Evolutionary conservation across 2,113 vertebrate genomes (phyloP).

Genomic region (Zingel zingel): DNA sequence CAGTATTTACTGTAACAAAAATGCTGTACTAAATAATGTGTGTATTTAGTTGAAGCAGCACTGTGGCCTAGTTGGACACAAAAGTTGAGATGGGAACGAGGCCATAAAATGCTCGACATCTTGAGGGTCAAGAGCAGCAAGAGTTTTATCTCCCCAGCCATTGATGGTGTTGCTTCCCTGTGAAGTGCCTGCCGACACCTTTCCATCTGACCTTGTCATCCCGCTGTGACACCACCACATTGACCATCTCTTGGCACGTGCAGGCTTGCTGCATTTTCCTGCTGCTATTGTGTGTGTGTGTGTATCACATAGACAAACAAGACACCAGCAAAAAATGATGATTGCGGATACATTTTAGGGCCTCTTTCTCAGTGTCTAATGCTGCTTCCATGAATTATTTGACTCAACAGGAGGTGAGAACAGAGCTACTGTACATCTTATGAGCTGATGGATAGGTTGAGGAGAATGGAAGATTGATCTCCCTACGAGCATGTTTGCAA

Average conservation of each 20-base stretch:
- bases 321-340: background rate
- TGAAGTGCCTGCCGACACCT: conserved; percentile 54
- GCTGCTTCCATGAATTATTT: conserved; percentile 38
- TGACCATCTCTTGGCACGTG: conserved; percentile 34
- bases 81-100: conserved; percentile 30
- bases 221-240: conserved; percentile 53
- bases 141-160: conserved; percentile 65
- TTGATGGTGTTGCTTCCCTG: conserved; percentile 61
- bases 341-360: background rate
- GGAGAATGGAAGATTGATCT: conserved; percentile 15
- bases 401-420: background rate
- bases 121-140: conserved; percentile 46
- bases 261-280: conserved; percentile 17
- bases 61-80: conserved; percentile 20
- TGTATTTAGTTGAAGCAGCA: conserved; percentile 18
- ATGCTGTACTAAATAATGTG: background rate
- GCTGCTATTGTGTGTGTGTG: conserved; percentile 20
- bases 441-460: conserved; percentile 4
- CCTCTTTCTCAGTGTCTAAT: background rate
- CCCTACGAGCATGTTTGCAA: conserved; percentile 15
- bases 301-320: conserved; percentile 22
- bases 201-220: conserved; percentile 70
- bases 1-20: background rate
- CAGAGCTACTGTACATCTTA: conserved; percentile 23
- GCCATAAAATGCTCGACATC: conserved; percentile 26